Base-by-base conservation (phyloP, 1,140 invertebrate species). In the Zophobas morio region DNA sequence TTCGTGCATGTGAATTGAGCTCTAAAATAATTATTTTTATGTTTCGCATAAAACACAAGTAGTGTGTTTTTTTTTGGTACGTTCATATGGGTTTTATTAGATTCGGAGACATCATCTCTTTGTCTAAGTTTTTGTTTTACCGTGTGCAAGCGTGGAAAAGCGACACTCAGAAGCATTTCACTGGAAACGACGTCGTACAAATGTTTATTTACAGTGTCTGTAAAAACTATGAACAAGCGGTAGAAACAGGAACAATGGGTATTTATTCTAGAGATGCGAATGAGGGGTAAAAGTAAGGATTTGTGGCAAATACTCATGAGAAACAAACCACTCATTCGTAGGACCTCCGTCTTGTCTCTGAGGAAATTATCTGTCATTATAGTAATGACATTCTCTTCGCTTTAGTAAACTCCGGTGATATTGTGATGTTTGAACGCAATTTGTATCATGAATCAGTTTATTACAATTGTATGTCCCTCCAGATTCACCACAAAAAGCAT, bases 291-390 rank as follows among this genome's bases (percentile, higher is more conserved):
- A 60, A 60, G 56, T 60, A 60, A 60, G 35, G 35, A 60, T 60
- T 60, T 60, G 56, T 37, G 56, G 56, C 5, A 60, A 60, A 60
- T 60, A 60, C 56, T 60, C 56, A 60, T 60, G 56, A 60, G 56
- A 60, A 60, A 60, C 56, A 60, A 60, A 36, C 33, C 56, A 60
- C 56, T 60, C 56, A 60, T 60, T 60, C 35, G 56, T 39, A 39
- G 34, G 56, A 39, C 56, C 56, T 39, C 35, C 36, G 56, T 60
- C 35, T 60, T 60, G 56, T 60, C 56, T 60, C 56, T 60, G 56
- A 60, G 56, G 56, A 60, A 60, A 60, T 60, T 60, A 60, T 60
- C 56, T 60, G 56, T 60, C 56, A 60, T 60, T 60, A 60, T 60
- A 60, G 56, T 60, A 60, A 60, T 39, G 56, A 60, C 56, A 60